Evolutionary conservation across 92 coral and sea anemone genomes (phyloP), one percentile per base, ranked within the genome.

Genomic region (Palythoa grandis): DNA sequence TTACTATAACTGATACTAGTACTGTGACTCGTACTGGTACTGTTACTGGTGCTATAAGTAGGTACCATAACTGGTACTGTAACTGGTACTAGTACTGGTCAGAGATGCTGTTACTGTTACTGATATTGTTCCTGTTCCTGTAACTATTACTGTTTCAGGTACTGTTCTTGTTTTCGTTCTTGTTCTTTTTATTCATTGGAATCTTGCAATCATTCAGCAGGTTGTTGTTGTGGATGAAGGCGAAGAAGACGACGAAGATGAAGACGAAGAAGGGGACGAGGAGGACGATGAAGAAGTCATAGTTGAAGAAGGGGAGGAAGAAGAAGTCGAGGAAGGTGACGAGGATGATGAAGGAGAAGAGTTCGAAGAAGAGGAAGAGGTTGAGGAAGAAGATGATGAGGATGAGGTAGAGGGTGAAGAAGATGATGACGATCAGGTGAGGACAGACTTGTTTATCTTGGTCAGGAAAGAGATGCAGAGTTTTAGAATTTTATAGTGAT

Each of bases 171-270:
- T 40, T 16, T 16, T 39, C 52, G 50, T 15, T 37, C 17, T 29
- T 43, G 7, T 43, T 43, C 5, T 7, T 43, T 24, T 40, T 12
- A 52, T 12, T 75, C n/a, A 39, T 13, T 79, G 10, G 16, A 61
- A 65, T 19, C 19, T n/a, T 48, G 53, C 39, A 76, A 52, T 39
- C 52, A 40, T 39, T 61, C 22, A 79, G 84, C 84, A 79, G 84
- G 84, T 79, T 38, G 84, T 79, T 19, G 84, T 79, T 63, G 84
- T 79, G 17, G 84, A 79, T 40, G 83, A 78, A 19, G 83, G 83
- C 2, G 82, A 76, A 11, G 84, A 79, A 14, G 84, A 79, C 7
- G 83, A 78, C 2, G 84, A 79, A 0, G 83, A 79, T 11, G 84
- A 79, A 2, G 84, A 79, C 3, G 84, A 79, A 2, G 83, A 78